These are phyloP conservation scores for Bujurquina vittata DNA, from an alignment of 2,113 vertebrate genomes.

Conservation along the genomic window DNA sequence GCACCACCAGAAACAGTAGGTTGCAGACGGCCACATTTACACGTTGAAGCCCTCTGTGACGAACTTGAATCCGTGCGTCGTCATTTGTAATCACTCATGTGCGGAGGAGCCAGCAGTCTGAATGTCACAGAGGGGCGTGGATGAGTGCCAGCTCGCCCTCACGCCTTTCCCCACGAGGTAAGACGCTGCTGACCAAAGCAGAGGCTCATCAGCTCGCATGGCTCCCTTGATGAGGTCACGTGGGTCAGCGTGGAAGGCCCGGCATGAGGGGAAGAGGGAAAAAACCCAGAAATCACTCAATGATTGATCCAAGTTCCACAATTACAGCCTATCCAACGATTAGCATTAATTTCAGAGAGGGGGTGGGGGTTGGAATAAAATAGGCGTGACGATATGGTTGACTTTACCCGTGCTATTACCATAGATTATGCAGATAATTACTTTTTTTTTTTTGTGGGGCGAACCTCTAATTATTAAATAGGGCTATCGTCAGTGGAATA, in stretches of 20 bases:
- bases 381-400: slow-evolving; percentile 50
- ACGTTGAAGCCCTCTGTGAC: background rate
- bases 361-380: slow-evolving; percentile 18
- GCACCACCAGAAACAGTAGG: background rate
- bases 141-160: slow-evolving; percentile 17
- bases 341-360: slow-evolving; percentile 40
- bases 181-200: slow-evolving; percentile 2
- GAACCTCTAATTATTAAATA: slow-evolving; percentile 56
- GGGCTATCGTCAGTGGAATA: slow-evolving; percentile 10
- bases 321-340: slow-evolving; percentile 37
- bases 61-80: background rate
- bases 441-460: background rate
- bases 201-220: background rate
- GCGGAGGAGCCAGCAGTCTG: slow-evolving; percentile 31
- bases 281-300: slow-evolving; percentile 1
- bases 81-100: slow-evolving; percentile 11
- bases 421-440: slow-evolving; percentile 43
- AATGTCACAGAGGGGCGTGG: slow-evolving; percentile 41
- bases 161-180: background rate
- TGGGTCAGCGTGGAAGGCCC: slow-evolving; percentile 32
- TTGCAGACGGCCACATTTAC: background rate
- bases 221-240: slow-evolving; percentile 16
- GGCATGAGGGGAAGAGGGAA: background rate
- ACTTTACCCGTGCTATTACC: slow-evolving; percentile 54
- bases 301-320: slow-evolving; percentile 54